phyloP scores from a whole-genome alignment of 2,888 invertebrate genomes.

The Apamea crenata region DNA sequence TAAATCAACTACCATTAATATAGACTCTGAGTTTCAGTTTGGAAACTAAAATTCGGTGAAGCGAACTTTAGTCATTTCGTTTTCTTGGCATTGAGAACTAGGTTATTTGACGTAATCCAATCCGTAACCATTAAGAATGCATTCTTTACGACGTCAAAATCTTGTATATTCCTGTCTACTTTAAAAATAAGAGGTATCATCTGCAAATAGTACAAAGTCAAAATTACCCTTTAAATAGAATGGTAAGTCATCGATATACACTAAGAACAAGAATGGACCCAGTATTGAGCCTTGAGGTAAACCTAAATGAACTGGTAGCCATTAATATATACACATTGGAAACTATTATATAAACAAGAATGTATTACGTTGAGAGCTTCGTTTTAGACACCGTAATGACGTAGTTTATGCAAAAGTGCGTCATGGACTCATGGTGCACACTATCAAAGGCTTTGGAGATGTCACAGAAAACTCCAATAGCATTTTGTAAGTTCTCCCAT shows the following conservation, averaged over 20 bases:
- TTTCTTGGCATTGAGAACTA: no score
- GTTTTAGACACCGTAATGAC: neutral
- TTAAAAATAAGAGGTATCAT: no score
- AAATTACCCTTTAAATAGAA: no score
- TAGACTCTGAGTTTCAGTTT: neutral
- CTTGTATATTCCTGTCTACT: no score
- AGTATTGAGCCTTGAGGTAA: neutral
- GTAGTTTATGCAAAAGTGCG: neutral
- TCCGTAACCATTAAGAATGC: no score
- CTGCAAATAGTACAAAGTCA: no score
- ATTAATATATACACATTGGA: neutral
- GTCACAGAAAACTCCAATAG: neutral
- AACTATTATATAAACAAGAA: neutral
- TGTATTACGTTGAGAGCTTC: neutral
- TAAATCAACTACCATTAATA: constrained; percentile 64
- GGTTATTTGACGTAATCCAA: no score
- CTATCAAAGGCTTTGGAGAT: constrained; percentile 3
- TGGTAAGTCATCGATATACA: no score
- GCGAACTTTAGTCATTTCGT: no score
- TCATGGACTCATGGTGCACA: neutral
- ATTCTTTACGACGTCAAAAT: no score
- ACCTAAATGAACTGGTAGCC: neutral
- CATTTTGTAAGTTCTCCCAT: no score
- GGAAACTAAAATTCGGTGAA: neutral
- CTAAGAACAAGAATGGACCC: neutral